Evolutionary conservation across 2,797 vertebrate species (phyloP).

Genomic region (Xenops minutus): DNA sequence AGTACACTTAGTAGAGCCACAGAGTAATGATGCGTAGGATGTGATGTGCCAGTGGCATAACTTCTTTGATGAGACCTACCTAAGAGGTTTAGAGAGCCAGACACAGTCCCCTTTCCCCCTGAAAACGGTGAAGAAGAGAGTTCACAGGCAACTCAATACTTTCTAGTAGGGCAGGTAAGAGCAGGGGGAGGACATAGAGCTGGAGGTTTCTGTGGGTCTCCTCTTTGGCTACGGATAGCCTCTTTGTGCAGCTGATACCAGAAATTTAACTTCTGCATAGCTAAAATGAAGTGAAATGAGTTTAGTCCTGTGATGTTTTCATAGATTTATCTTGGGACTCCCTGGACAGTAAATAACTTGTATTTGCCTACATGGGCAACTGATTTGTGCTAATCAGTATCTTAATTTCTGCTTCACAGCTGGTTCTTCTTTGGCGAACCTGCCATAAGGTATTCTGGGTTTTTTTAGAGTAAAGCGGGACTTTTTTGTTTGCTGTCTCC

Average conservation of each 20-base stretch:
- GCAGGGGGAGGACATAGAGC: neutral
- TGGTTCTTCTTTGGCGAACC: neutral
- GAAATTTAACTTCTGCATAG: neutral
- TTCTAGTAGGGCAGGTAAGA: neutral
- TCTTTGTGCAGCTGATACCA: neutral
- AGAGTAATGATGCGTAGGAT: neutral
- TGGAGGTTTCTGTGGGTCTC: neutral
- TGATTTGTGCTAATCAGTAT: neutral
- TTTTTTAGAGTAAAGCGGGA: neutral
- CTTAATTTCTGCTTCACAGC: neutral
- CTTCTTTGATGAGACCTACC: neutral
- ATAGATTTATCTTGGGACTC: neutral
- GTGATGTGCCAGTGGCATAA: neutral
- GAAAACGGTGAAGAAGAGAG: neutral
- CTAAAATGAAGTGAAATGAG: neutral
- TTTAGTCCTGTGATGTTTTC: neutral
- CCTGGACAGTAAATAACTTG: neutral
- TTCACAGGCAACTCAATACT: neutral
- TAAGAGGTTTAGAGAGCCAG: neutral
- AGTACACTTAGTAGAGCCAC: neutral
- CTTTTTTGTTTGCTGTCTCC: neutral
- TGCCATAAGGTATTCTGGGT: neutral
- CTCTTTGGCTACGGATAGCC: neutral
- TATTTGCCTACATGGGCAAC: neutral
- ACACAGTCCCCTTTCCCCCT: neutral